Base-by-base conservation (phyloP, 1,140 invertebrate species). In the Luehdorfia chinensis region DNA sequence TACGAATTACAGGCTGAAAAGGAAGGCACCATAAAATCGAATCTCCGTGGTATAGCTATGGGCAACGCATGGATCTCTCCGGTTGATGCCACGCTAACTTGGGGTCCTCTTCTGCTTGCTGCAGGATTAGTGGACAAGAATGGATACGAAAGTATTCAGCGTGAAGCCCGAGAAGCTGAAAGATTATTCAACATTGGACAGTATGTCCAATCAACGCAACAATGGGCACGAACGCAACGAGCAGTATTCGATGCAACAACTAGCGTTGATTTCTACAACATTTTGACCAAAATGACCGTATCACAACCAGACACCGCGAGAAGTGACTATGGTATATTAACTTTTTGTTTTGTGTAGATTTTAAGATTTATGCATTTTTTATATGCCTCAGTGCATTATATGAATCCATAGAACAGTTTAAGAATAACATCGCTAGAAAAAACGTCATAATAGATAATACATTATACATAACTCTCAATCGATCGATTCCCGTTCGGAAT, bases 21-120 rank as follows among this genome's bases (percentile, higher is more conserved):
- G 55, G 70, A 67, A 0, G 91, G 90, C 0, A 88, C 87, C 33
- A 90, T 97, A 1, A 85, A 87, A 13, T 92, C 90, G 28, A 94
- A 94, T 54, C 89, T 97, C 27, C 88, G 88, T 53, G 95, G 94
- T 1, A 90, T 96, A 6, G 93, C 91, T 0, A 88, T 97, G 67
- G 95, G 95, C 1, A 95, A 96, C 75, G 91, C 94, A 0, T 97
- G 95, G 95, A 94, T 96, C 37, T 93, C 92, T 9, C 95, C 95
- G 0, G 90, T 96, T 30, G 94, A 96, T 67, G 92, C 92, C 9
- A 92, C 94, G 0, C 73, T 92, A 32, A 93, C 92, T 2, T 97
- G 94, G 95, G 94, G 90, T 1, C 93, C 93, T 0, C 81, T 96
- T 9, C 90, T 93, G 6, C 67, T 90, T 5, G 91, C 90, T 49